Conservation (phyloP, 2,113 vertebrate species). For the Malurus cyaneus region DNA sequence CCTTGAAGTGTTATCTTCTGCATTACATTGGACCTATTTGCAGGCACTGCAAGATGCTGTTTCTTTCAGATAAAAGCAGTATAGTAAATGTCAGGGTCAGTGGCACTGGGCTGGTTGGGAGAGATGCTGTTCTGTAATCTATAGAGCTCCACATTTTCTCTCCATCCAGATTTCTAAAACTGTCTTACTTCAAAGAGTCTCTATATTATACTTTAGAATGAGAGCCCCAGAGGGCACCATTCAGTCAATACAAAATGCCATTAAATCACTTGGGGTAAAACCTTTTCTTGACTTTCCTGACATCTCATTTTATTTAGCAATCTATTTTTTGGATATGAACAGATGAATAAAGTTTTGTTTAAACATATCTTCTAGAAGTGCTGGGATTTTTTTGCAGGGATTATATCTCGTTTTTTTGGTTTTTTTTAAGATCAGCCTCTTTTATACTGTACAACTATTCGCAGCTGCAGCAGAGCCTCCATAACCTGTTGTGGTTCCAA, state of each 20-base stretch:
- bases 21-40: not conserved
- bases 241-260: not conserved
- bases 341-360: not conserved
- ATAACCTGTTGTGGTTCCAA: not conserved
- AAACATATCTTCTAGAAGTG: not conserved
- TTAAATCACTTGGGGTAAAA: not conserved
- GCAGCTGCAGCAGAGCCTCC: not conserved
- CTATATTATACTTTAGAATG: not conserved
- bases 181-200: not conserved
- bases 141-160: not conserved
- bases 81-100: not conserved
- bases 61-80: not conserved
- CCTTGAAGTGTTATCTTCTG: not conserved
- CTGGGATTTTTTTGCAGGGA: not conserved
- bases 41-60: not conserved
- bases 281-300: not conserved
- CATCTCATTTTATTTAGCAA: slow-evolving; percentile 5
- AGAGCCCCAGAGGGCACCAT: not conserved
- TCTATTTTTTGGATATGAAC: not conserved
- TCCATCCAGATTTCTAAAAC: not conserved
- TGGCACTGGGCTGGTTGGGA: rapidly evolving
- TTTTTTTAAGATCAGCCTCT: not conserved
- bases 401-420: not conserved
- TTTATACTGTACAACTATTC: not conserved
- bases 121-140: not conserved